These are phyloP conservation scores for Cerastis rubricosa DNA, from an alignment of 2,888 invertebrate species.

Conservation along the genomic window DNA sequence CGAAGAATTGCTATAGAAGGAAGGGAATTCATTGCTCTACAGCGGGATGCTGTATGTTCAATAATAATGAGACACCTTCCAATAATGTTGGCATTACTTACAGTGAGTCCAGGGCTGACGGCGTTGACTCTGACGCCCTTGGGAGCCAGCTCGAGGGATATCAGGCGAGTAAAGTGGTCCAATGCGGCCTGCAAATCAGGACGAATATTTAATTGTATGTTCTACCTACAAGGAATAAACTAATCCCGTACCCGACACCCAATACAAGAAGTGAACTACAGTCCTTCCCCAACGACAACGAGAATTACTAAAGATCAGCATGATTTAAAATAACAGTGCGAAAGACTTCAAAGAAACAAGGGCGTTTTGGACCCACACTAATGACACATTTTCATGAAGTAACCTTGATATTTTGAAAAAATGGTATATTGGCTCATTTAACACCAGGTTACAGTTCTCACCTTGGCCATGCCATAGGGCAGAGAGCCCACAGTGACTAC, in stretches of 20 bases:
- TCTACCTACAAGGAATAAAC: neutral
- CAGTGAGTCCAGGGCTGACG: constrained; percentile 94
- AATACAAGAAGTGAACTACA: neutral
- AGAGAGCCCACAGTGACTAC: constrained; percentile 95
- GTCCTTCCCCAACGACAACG: neutral
- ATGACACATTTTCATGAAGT: neutral
- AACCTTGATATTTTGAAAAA: neutral
- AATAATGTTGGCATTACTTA: constrained; percentile 63
- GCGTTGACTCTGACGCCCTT: constrained; percentile 92
- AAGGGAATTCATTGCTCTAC: neutral
- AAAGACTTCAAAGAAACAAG: neutral
- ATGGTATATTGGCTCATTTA: neutral
- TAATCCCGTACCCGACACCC: neutral
- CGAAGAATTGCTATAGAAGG: neutral
- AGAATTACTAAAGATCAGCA: neutral
- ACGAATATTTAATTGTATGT: neutral
- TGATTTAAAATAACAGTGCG: neutral
- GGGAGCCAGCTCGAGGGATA: constrained; percentile 92
- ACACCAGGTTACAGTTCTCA: constrained; percentile 7
- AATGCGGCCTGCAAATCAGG: constrained; percentile 5
- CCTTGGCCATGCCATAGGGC: constrained; percentile 97
- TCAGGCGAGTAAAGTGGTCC: constrained; percentile 86
- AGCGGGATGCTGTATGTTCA: neutral
- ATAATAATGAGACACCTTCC: neutral
- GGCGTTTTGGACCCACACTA: neutral